phyloP scores from a whole-genome alignment of 2,797 vertebrate species.

The Centropyge bicolor region DNA sequence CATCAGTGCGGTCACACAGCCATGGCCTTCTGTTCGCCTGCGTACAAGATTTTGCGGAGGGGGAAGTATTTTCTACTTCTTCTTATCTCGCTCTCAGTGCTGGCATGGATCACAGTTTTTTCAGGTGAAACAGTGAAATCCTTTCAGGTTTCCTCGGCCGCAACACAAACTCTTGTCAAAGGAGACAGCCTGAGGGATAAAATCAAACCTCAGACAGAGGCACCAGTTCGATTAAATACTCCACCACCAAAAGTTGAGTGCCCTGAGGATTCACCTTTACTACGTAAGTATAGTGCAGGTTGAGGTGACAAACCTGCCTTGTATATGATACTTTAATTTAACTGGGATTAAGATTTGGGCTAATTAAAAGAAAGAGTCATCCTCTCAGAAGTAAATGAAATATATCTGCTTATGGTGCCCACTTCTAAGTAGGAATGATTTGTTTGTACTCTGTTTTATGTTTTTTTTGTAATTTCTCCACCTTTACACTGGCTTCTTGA shows the following conservation, averaged over 20 bases:
- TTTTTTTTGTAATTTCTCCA: background rate
- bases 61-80: constrained; percentile 87
- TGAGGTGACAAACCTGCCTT: background rate
- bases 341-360: background rate
- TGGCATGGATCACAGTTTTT: constrained; percentile 88
- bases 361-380: no score
- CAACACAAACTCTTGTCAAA: constrained; percentile 60
- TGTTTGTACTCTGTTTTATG: background rate
- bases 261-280: constrained; percentile 86
- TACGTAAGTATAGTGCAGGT: constrained; percentile 87
- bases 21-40: constrained; percentile 83
- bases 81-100: constrained; percentile 82
- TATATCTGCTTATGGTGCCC: background rate
- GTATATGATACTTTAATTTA: background rate
- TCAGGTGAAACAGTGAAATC: constrained; percentile 76
- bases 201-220: constrained; percentile 35
- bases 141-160: background rate
- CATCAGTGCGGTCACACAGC: constrained; percentile 39
- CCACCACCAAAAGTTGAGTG: constrained; percentile 74
- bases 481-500: background rate
- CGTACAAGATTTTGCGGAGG: constrained; percentile 82
- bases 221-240: constrained; percentile 19
- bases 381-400: no score
- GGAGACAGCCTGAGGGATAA: constrained; percentile 38
- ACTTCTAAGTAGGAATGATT: background rate